Base-by-base conservation (phyloP, 2,113 vertebrate species). In the Ramphastos sulfuratus region DNA sequence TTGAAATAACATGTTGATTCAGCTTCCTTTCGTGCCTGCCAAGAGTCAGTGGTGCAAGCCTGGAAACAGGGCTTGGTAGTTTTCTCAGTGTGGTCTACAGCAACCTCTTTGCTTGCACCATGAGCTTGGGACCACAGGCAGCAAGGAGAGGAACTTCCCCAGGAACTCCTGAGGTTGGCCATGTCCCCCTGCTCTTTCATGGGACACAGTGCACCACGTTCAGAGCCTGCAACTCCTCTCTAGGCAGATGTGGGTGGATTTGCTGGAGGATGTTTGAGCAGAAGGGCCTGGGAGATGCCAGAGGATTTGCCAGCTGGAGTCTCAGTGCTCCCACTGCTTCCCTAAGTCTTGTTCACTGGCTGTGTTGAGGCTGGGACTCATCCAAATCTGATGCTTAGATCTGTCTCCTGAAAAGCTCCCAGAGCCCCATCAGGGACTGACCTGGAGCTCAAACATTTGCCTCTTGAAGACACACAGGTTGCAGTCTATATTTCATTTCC, bases 1-100 rank as follows among this genome's bases (percentile, higher is more conserved):
- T 91, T 96, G 94, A 96, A 96, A 95, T 89, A 70, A 65, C 92
- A 93, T 82, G 0, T 86, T 76, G 88, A 95, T 83, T 89, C 94
- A 94, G 78, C 85, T 87, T 61, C 61, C 70, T 72, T 87, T 46
- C 69, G 10, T 28, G 64, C 39, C 93, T 94, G 85, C 73, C 73
- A 69, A 55, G 78, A 92, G 56, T 35, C 85, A 94, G 58, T 28
- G 31, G 82, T 2, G 3, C 64, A 80, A 39, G 65, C n/a, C 59
- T 92, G 83, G 71, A 86, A 92, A 72, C 1, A 63, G 23, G 61
- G 65, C 66, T 93, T 48, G 39, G 87, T 82, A 67, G 15, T 82
- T 83, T 76, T 55, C 87, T 88, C 84, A 81, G 71, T 58, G 61
- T 14, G 35, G 37, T 72, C 39, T 61, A 39, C 78, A 87, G 52